Percentiles rank a stretch among this genome's conserved stretches.
phyloP scores from a whole-genome alignment of 2,113 vertebrate genomes.

The Microtus oregoni region DNA sequence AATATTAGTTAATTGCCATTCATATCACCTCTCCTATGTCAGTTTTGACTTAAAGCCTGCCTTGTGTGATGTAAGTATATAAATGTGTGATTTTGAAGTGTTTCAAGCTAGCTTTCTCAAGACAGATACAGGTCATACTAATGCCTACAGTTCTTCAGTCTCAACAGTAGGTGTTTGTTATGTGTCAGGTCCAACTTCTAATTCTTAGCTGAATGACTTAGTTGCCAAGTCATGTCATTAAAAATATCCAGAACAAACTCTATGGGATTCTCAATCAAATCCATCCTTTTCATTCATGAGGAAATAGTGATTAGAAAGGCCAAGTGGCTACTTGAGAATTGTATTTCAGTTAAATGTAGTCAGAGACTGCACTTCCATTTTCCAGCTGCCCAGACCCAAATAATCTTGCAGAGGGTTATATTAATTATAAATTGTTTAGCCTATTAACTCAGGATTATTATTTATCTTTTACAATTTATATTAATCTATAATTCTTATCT shows the following conservation, averaged over 20 bases:
- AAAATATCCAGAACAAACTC: neutral
- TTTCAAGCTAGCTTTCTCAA: neutral
- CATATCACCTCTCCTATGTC: neutral
- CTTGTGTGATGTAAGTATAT: neutral
- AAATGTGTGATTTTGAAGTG: neutral
- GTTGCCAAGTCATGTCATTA: neutral
- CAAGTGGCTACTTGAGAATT: neutral
- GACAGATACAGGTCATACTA: neutral
- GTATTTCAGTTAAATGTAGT: neutral
- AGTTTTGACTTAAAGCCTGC: neutral
- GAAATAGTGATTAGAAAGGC: neutral
- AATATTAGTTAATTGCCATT: neutral
- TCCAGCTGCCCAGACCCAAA: too few relatives aligned
- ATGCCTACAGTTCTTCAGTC: neutral
- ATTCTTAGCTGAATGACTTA: neutral
- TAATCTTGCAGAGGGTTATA: too few relatives aligned
- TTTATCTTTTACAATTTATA: too few relatives aligned
- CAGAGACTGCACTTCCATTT: too few relatives aligned
- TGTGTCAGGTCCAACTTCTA: neutral
- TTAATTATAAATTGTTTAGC: too few relatives aligned
- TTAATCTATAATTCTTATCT: too few relatives aligned
- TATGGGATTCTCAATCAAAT: neutral
- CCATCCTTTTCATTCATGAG: neutral
- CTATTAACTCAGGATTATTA: too few relatives aligned
- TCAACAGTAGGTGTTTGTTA: neutral